These are phyloP conservation scores for Corapipo altera DNA, from an alignment of 2,113 vertebrate genomes.

Conservation along the genomic window DNA sequence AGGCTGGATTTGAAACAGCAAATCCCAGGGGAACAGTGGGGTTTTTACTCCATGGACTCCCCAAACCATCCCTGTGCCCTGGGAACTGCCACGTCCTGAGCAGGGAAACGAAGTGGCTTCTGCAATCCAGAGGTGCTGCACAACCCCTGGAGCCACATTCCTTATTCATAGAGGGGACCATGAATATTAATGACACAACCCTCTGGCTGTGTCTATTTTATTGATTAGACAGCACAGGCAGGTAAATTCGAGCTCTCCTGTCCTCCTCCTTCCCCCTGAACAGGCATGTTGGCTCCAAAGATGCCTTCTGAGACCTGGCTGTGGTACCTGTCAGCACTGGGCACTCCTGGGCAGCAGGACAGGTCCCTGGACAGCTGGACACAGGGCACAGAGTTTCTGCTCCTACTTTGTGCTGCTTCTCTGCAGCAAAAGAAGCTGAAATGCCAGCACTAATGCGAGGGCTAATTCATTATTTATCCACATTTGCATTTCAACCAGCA, in stretches of 20 bases:
- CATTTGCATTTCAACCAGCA: neutral
- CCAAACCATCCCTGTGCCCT: rapidly evolving
- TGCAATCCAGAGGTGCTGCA: neutral
- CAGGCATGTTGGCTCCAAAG: neutral
- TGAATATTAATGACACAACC: neutral
- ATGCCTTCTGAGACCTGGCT: neutral
- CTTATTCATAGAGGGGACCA: neutral
- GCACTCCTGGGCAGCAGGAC: neutral
- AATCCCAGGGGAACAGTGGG: neutral
- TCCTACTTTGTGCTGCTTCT: neutral
- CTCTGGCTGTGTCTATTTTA: neutral
- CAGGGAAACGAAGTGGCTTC: neutral
- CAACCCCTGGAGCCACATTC: neutral
- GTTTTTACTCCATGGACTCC: neutral
- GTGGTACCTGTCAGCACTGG: neutral
- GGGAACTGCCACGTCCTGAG: neutral
- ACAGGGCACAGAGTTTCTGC: neutral
- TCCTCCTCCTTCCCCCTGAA: neutral
- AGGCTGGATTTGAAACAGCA: neutral
- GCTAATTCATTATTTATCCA: slow-evolving; percentile 8
- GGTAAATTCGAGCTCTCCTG: neutral
- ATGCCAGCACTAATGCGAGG: neutral
- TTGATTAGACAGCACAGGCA: neutral
- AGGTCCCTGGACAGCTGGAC: neutral
- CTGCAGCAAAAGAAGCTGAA: neutral